phyloP scores from a whole-genome alignment of 2,113 vertebrate genomes.

The Xenopus borealis region DNA sequence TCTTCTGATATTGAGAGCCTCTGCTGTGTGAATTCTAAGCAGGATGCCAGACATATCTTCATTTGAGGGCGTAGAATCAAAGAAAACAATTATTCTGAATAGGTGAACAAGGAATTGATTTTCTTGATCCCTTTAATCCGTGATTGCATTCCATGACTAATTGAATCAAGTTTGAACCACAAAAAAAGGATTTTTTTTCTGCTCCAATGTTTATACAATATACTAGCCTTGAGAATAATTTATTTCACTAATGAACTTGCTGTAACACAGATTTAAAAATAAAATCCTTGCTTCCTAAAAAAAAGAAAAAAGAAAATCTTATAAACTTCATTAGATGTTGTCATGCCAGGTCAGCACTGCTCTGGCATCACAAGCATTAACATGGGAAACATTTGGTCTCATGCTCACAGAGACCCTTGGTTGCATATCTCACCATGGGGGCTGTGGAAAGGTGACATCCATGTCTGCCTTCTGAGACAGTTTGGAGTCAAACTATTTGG shows the following conservation, averaged over 20 bases:
- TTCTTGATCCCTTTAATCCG: conserved; percentile 21
- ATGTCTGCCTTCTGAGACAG: too few species aligned
- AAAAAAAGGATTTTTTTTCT: neutral
- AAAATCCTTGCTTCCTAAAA: neutral
- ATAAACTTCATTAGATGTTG: too few species aligned
- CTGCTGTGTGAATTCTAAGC: conserved; percentile 9
- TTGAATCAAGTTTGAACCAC: conserved; percentile 17
- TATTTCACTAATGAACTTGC: neutral
- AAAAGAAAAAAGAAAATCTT: neutral
- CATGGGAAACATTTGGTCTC: too few species aligned
- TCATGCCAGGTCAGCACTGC: too few species aligned
- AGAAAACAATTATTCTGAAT: conserved; percentile 26
- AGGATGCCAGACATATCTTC: neutral
- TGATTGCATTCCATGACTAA: conserved; percentile 12
- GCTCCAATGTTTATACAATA: neutral
- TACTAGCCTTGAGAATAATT: conserved; percentile 4
- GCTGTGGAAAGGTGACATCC: too few species aligned
- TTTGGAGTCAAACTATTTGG: too few species aligned
- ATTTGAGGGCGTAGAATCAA: conserved; percentile 10
- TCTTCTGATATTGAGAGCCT: neutral
- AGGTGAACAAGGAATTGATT: conserved; percentile 15
- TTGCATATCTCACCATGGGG: too few species aligned
- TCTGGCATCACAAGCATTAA: too few species aligned
- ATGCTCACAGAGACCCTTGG: too few species aligned
- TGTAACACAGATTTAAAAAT: neutral